Evolutionary conservation across 2,888 invertebrate species (phyloP).

Genomic region (Clepsis dumicolana): DNA sequence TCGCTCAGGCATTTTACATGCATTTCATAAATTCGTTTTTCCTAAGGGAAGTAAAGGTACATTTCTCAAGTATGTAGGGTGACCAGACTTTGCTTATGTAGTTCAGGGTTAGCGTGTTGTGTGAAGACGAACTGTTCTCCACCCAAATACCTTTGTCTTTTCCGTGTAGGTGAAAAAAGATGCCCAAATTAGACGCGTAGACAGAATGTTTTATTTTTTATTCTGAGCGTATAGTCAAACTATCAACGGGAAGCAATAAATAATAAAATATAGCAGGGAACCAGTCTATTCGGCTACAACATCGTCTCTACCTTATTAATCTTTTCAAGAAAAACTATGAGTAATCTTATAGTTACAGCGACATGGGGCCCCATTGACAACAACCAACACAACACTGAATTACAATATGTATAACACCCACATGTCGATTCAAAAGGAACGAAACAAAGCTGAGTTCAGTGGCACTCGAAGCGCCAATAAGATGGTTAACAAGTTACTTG

Average conservation of each 20-base stretch:
- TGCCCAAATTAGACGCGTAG: background rate
- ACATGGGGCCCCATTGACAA: background rate
- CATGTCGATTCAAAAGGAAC: background rate
- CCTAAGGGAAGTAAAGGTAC: background rate
- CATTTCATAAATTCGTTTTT: background rate
- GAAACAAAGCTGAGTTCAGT: slow-evolving; percentile 15
- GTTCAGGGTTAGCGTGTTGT: too few relatives aligned
- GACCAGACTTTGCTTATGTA: too few relatives aligned
- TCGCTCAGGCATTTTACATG: background rate
- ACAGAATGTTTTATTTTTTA: background rate
- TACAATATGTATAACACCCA: slow-evolving; percentile 17
- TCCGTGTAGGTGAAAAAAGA: too few relatives aligned
- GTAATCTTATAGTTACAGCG: background rate
- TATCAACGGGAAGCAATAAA: background rate
- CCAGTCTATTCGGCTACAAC: background rate
- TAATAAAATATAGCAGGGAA: background rate
- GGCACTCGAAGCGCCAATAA: slow-evolving; percentile 14
- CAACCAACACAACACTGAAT: slow-evolving; percentile 5
- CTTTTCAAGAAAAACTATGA: background rate
- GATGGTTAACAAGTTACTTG: slow-evolving; percentile 18
- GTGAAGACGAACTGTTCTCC: too few relatives aligned
- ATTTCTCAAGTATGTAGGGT: background rate
- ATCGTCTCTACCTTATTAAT: background rate
- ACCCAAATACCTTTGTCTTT: too few relatives aligned
- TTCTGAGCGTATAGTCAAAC: background rate